phyloP scores from a whole-genome alignment of 1,140 invertebrate species.

The Delia radicum region DNA sequence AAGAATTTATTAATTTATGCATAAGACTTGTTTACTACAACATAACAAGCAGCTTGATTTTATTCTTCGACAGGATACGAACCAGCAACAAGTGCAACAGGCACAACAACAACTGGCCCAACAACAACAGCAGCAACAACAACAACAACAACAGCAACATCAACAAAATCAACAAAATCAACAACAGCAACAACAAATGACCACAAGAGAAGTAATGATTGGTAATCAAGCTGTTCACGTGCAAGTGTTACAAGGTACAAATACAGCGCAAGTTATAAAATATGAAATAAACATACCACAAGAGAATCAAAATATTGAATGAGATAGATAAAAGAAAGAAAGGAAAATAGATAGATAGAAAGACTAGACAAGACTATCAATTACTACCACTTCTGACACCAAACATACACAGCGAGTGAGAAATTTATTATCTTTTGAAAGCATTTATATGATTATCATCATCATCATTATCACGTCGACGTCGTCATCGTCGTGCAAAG shows the following conservation, averaged over 20 bases:
- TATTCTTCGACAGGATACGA: slow-evolving; percentile 45
- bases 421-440: neutral
- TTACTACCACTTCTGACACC: too few relatives aligned
- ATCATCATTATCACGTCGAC: too few relatives aligned
- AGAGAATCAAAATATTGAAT: slow-evolving; percentile 32
- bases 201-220: slow-evolving; percentile 35
- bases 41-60: slow-evolving; percentile 23
- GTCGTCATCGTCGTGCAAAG: too few relatives aligned
- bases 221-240: slow-evolving; percentile 38
- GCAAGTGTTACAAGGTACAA: slow-evolving; percentile 36
- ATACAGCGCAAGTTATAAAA: slow-evolving; percentile 36
- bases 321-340: neutral
- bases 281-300: slow-evolving; percentile 40
- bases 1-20: slow-evolving; percentile 5
- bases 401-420: neutral
- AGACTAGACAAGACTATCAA: neutral
- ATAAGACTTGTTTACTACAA: slow-evolving; percentile 21
- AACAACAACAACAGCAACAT: slow-evolving; percentile 35
- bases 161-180: slow-evolving; percentile 44
- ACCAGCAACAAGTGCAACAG: slow-evolving; percentile 56
- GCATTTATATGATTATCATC: neutral
- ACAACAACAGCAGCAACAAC: slow-evolving; percentile 33
- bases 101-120: slow-evolving; percentile 44
- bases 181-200: slow-evolving; percentile 41
- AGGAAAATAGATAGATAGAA: too few relatives aligned